Evolutionary conservation across 2,888 invertebrate species (phyloP).

Genomic region (Heliconius hortense): DNA sequence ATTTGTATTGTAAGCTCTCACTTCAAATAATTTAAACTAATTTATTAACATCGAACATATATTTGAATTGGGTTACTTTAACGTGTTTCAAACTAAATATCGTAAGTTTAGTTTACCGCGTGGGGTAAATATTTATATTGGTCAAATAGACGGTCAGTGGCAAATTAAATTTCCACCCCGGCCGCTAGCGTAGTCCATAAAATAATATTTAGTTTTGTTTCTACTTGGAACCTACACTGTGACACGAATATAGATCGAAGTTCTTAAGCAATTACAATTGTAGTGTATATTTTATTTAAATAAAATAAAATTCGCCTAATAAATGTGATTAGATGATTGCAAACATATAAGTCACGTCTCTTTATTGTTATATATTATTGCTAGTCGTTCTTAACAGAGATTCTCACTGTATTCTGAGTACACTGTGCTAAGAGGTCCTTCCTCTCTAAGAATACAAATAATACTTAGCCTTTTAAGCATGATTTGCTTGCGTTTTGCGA

Average conservation of each 20-base stretch:
- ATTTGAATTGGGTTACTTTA: not conserved
- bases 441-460: too few species aligned
- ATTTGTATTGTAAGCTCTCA: too few species aligned
- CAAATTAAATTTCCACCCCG: not conserved
- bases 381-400: too few species aligned
- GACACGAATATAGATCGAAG: not conserved
- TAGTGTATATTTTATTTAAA: not conserved
- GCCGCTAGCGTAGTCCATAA: not conserved
- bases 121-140: conserved; percentile 10
- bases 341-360: not conserved
- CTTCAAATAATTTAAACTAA: too few species aligned
- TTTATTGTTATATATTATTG: not conserved
- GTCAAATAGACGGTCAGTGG: not conserved
- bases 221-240: not conserved
- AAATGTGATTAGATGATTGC: not conserved
- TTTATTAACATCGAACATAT: not conserved
- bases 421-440: too few species aligned
- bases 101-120: not conserved
- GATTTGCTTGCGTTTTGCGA: too few species aligned
- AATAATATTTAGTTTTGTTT: conserved; percentile 14
- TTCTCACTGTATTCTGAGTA: too few species aligned
- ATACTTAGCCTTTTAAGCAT: too few species aligned
- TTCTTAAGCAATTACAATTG: not conserved
- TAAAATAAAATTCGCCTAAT: not conserved
- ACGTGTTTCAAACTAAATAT: not conserved